Percentiles rank a stretch among this genome's conserved stretches.
phyloP scores from a whole-genome alignment of 2,888 invertebrate species.

The Psococerastis gibbosa region DNA sequence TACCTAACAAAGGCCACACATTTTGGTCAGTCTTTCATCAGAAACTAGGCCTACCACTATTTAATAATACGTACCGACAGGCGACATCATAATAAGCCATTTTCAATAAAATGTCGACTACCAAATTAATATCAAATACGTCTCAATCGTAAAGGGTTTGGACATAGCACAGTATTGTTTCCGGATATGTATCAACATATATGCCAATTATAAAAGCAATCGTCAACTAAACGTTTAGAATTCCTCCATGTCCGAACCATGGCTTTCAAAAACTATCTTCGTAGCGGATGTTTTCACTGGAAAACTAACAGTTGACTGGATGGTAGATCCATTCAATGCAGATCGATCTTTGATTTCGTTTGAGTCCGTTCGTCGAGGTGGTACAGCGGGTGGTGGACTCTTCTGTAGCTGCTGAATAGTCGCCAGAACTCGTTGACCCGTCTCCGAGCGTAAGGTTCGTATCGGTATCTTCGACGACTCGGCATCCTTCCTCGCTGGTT shows the following conservation, averaged over 20 bases:
- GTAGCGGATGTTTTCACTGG: conserved; percentile 9
- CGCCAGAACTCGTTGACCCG: conserved; percentile 4
- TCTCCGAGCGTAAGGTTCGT: conserved; percentile 2
- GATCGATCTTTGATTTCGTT: neutral
- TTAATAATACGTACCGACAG: no score
- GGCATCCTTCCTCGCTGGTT: neutral
- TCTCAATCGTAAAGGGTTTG: neutral
- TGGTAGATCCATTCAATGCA: neutral
- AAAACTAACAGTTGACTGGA: conserved; percentile 1
- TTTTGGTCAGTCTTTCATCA: no score
- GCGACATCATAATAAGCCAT: no score
- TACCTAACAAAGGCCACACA: no score
- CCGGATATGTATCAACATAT: neutral
- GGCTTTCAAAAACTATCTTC: conserved; percentile 6
- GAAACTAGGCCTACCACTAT: no score
- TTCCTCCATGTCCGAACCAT: neutral
- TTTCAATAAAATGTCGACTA: no score
- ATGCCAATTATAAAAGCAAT: neutral
- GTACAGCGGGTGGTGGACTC: conserved; percentile 1
- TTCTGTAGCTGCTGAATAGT: conserved; percentile 1
- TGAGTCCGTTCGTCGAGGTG: neutral
- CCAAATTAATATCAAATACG: no score
- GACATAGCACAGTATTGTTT: conserved; percentile 4
- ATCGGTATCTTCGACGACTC: conserved; percentile 2
- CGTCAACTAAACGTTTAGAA: no score